A percentile compares a stretch with the other conserved stretches of the same genome.
Evolutionary conservation across 2,888 invertebrate genomes (phyloP).

Genomic region (Athalia rosae): DNA sequence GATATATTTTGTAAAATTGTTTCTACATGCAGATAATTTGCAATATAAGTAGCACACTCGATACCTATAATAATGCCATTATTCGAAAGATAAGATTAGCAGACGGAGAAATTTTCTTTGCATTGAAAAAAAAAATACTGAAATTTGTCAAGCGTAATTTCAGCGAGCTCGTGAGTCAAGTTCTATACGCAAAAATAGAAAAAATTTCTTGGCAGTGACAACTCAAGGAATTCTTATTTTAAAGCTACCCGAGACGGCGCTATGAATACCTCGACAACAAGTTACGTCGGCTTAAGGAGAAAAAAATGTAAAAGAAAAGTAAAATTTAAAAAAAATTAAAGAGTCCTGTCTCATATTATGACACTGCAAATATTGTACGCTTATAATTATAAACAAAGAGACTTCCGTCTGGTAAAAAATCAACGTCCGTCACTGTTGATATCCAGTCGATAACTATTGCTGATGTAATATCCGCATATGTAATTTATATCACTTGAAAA

Average conservation of each 20-base stretch:
- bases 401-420: not conserved
- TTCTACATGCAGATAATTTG: not conserved
- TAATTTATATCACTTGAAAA: too few relatives aligned
- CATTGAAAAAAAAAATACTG: not conserved
- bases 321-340: not conserved
- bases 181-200: slow-evolving; percentile 39
- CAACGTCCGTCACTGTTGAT: too few relatives aligned
- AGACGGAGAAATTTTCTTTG: not conserved
- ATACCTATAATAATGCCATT: not conserved
- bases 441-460: too few relatives aligned
- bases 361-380: not conserved
- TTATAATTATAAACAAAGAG: not conserved
- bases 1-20: not conserved
- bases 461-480: too few relatives aligned
- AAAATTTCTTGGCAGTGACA: slow-evolving; percentile 32
- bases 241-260: not conserved
- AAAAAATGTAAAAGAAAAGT: not conserved
- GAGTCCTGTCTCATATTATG: not conserved
- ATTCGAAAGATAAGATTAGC: not conserved
- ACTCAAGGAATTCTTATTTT: slow-evolving; percentile 33
- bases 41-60: not conserved
- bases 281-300: slow-evolving; percentile 1
- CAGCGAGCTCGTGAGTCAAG: slow-evolving; percentile 18
- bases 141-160: not conserved
- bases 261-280: slow-evolving; percentile 37